Conservation (phyloP, 1,140 invertebrate species). For the Drosophila obscura region DNA sequence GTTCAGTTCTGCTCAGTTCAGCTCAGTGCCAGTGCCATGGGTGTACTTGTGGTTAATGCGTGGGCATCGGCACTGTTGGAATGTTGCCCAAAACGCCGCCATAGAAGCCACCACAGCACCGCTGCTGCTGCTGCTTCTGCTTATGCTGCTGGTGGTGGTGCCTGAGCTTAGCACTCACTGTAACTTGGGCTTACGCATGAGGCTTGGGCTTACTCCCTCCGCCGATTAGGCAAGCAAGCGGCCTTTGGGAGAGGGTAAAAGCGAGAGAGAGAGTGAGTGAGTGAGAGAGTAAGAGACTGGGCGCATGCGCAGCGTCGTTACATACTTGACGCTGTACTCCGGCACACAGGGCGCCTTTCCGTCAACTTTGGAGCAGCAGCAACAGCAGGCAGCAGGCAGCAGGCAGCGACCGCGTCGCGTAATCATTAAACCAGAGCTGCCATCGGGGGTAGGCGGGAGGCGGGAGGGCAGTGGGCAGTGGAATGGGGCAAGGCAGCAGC, state of each 20-base stretch:
- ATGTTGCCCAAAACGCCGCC: conserved; percentile 21
- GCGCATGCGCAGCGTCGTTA: conserved; percentile 15
- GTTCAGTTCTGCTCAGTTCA: too few species aligned
- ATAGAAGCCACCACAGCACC: conserved; percentile 7
- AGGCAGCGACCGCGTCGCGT: conserved; percentile 48
- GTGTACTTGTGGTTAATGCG: conserved; percentile 8
- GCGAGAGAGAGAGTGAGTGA: background rate
- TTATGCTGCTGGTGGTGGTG: background rate
- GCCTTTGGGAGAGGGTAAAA: background rate
- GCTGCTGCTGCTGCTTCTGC: too few species aligned
- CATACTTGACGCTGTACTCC: conserved; percentile 25
- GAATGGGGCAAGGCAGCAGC: conserved; percentile 1
- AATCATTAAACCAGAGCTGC: conserved; percentile 47
- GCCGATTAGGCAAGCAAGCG: conserved; percentile 24
- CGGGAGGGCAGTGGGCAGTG: conserved; percentile 2
- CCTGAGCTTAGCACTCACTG: background rate
- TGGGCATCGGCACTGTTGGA: conserved; percentile 23
- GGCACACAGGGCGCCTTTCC: conserved; percentile 29
- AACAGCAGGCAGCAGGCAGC: too few species aligned
- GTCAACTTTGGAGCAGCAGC: conserved; percentile 31
- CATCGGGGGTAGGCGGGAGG: background rate
- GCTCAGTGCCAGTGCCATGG: background rate
- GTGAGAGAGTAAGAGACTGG: background rate
- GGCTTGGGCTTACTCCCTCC: too few species aligned
- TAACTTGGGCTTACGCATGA: conserved; percentile 7